phyloP scores from a whole-genome alignment of 2,797 vertebrate species.

The Sebastolobus alascanus region DNA sequence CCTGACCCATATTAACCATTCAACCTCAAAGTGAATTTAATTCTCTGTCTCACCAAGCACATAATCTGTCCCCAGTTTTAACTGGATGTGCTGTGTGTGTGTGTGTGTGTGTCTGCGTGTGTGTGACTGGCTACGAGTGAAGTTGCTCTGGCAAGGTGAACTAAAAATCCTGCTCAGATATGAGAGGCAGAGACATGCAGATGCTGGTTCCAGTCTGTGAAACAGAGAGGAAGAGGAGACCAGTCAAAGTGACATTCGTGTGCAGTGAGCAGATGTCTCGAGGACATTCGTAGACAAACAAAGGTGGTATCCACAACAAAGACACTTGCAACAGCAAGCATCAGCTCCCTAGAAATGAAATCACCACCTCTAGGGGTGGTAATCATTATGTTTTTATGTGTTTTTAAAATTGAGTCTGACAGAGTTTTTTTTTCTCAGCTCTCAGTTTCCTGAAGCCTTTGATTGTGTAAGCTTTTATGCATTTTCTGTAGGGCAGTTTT shows the following conservation, averaged over 20 bases:
- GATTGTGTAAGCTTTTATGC: not conserved
- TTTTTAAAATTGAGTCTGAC: not conserved
- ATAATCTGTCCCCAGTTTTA: conserved; percentile 52
- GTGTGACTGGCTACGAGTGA: conserved; percentile 3
- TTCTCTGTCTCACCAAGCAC: conserved; percentile 56
- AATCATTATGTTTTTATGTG: not conserved
- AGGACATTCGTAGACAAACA: conserved; percentile 41
- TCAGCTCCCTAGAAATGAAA: conserved; percentile 10
- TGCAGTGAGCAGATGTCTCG: conserved; percentile 26
- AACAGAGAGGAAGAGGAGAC: conserved; percentile 26
- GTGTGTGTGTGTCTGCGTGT: conserved; percentile 6
- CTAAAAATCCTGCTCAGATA: conserved; percentile 40
- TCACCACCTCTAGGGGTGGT: not conserved
- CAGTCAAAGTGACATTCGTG: conserved; percentile 49
- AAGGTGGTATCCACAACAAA: conserved; percentile 26
- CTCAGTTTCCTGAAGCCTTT: not conserved
- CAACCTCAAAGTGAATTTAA: conserved; percentile 63
- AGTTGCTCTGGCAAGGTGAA: conserved; percentile 36
- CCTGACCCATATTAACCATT: conserved; percentile 68
- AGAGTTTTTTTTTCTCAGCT: not conserved
- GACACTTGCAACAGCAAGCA: conserved; percentile 19
- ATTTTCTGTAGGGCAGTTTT: not conserved
- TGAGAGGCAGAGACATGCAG: conserved; percentile 35
- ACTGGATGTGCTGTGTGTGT: not conserved
- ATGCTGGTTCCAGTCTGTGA: conserved; percentile 52